Conservation (phyloP, 2,888 invertebrate species). For the Heliconius cydno region DNA sequence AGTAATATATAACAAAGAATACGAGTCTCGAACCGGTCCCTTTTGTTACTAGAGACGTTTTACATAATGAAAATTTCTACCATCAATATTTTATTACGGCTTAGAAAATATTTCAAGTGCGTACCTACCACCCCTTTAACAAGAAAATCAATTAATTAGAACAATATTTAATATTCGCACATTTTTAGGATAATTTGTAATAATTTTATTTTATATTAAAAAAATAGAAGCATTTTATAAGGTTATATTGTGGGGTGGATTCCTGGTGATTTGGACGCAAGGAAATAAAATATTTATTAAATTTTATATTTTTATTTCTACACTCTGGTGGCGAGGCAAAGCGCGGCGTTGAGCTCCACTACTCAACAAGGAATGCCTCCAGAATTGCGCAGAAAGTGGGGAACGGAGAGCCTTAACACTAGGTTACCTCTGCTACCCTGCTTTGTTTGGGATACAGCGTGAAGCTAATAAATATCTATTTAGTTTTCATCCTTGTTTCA, state of each 20-base stretch:
- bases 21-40: conserved; percentile 2
- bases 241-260: too few species aligned
- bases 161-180: conserved; percentile 9
- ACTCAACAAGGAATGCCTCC: too few species aligned
- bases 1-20: conserved; percentile 15
- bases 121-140: conserved; percentile 11
- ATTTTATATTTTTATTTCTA: too few species aligned
- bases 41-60: conserved; percentile 31
- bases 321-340: too few species aligned
- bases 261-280: too few species aligned
- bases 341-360: too few species aligned
- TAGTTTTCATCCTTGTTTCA: too few species aligned
- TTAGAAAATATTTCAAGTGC: conserved; percentile 23
- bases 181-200: neutral
- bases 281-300: too few species aligned
- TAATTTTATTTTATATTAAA: neutral
- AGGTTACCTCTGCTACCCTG: too few species aligned
- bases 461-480: neutral
- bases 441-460: too few species aligned
- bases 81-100: conserved; percentile 30
- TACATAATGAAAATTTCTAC: conserved; percentile 28
- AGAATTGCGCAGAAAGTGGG: too few species aligned
- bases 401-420: too few species aligned
- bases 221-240: neutral
- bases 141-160: conserved; percentile 30